These are phyloP conservation scores for Drosophila buzzatii DNA, from an alignment of 2,888 invertebrate genomes.

Conservation along the genomic window DNA sequence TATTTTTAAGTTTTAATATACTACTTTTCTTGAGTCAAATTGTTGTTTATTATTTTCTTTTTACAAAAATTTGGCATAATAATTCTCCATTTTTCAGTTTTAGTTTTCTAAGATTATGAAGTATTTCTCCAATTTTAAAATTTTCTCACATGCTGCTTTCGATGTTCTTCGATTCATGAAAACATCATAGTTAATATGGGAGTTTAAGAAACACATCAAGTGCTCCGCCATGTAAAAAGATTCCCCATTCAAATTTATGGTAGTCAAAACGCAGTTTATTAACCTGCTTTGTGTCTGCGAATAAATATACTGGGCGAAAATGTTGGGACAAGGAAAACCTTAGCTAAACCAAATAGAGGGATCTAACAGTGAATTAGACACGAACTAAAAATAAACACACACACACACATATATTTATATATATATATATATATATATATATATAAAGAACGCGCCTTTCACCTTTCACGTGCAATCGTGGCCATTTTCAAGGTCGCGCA, in stretches of 20 bases:
- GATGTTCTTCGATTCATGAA: neutral
- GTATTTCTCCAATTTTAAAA: neutral
- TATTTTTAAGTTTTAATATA: too few species aligned
- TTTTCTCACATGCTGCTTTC: neutral
- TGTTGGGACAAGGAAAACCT: conserved; percentile 28
- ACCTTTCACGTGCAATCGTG: conserved; percentile 72
- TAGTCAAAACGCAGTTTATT: conserved; percentile 48
- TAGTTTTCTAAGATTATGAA: too few species aligned
- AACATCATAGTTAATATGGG: neutral
- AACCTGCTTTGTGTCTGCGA: conserved; percentile 33
- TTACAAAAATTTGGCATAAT: too few species aligned
- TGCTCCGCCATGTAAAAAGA: neutral
- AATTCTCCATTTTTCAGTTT: too few species aligned
- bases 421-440: neutral
- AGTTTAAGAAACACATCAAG: neutral
- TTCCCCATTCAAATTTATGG: neutral
- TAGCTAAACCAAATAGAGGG: neutral
- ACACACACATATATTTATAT: conserved; percentile 11
- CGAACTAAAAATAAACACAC: conserved; percentile 21
- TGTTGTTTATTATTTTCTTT: too few species aligned
- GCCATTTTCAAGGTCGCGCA: conserved; percentile 76
- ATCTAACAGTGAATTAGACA: conserved; percentile 49
- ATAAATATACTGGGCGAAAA: conserved; percentile 11
- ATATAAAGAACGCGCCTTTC: conserved; percentile 66
- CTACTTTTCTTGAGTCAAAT: too few species aligned